These are phyloP conservation scores for Lucinisca nassula DNA, from an alignment of 2,888 invertebrate species.

Conservation along the genomic window DNA sequence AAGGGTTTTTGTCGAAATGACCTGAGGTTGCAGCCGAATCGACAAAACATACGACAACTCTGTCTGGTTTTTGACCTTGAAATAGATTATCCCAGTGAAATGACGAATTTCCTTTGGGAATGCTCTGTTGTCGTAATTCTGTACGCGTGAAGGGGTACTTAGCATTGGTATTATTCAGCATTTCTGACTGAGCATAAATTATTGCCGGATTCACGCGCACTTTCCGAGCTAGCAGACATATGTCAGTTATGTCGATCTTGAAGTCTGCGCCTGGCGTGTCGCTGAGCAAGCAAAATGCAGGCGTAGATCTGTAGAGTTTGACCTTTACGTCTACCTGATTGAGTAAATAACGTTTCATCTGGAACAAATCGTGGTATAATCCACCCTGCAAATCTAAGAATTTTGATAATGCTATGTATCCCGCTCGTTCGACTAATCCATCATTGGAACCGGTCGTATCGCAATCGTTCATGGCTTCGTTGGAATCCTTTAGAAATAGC, in stretches of 20 bases:
- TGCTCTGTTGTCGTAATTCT: too few species aligned
- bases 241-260: constrained; percentile 21
- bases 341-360: constrained; percentile 22
- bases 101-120: too few species aligned
- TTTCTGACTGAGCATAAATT: too few species aligned
- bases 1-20: too few species aligned
- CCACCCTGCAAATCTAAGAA: constrained; percentile 3
- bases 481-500: constrained; percentile 19
- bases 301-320: constrained; percentile 30
- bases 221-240: too few species aligned
- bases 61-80: too few species aligned
- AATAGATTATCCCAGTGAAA: too few species aligned
- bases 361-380: constrained; percentile 18
- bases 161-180: too few species aligned
- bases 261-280: constrained; percentile 5
- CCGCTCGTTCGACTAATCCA: neutral
- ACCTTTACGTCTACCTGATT: constrained; percentile 31
- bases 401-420: neutral
- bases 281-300: constrained; percentile 28
- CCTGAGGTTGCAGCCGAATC: too few species aligned
- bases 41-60: too few species aligned
- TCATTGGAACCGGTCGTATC: neutral
- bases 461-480: neutral
- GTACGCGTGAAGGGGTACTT: too few species aligned
- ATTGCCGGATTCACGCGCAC: too few species aligned